Conservation (phyloP, 2,113 vertebrate genomes). For the Beaufortia kweichowensis region DNA sequence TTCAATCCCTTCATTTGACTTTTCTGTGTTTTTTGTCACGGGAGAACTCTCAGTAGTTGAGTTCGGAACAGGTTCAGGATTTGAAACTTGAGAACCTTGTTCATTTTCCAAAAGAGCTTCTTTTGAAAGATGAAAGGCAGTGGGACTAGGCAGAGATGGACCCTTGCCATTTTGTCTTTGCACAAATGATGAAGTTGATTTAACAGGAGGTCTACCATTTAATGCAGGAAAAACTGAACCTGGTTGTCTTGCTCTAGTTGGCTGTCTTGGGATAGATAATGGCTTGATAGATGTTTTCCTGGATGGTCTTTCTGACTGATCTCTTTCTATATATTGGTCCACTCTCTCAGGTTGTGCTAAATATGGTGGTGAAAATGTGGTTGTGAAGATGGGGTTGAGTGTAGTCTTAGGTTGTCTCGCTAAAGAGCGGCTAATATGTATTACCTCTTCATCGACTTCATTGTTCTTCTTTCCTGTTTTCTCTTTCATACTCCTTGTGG, state of each 20-base stretch:
- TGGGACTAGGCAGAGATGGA: background rate
- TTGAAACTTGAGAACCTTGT: background rate
- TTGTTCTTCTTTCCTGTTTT: background rate
- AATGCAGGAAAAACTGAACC: background rate
- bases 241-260: slow-evolving; percentile 11
- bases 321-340: background rate
- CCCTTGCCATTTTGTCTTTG: slow-evolving; percentile 2
- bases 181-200: background rate
- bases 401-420: background rate
- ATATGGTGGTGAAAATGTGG: slow-evolving; percentile 7
- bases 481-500: background rate
- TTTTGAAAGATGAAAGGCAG: background rate
- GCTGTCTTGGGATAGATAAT: background rate
- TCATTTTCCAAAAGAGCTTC: background rate
- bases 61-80: background rate
- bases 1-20: background rate
- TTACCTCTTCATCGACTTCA: background rate
- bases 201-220: background rate
- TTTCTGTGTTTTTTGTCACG: background rate
- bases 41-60: background rate
- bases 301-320: background rate
- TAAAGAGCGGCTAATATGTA: background rate
- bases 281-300: background rate
- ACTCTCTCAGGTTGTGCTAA: slow-evolving; percentile 10
- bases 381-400: background rate